These are phyloP conservation scores for Rhabdomys dilectus DNA, from an alignment of 2,113 vertebrate genomes.

Conservation along the genomic window DNA sequence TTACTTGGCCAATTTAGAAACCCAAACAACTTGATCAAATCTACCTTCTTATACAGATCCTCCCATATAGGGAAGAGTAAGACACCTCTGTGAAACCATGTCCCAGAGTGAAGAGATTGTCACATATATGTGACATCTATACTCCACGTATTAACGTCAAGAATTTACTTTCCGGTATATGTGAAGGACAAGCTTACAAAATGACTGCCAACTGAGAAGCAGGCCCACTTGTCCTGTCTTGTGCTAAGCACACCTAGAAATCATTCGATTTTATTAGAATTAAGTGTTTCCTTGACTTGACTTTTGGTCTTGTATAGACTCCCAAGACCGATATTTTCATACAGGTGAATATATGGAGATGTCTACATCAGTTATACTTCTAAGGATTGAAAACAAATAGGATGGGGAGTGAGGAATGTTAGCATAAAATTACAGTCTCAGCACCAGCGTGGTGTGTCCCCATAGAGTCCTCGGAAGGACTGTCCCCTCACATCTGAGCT, in stretches of 20 bases:
- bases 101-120: not conserved
- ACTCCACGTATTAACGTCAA: not conserved
- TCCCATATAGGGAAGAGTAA: not conserved
- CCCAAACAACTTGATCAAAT: not conserved
- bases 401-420: not conserved
- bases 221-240: not conserved
- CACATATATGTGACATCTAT: not conserved
- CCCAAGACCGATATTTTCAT: not conserved
- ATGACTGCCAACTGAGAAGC: not conserved
- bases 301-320: not conserved
- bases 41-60: not conserved
- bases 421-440: not conserved
- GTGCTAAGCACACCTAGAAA: not conserved
- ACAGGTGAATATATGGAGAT: not conserved
- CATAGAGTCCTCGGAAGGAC: not conserved
- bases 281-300: slow-evolving; percentile 20
- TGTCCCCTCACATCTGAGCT: not conserved
- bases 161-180: slow-evolving; percentile 10
- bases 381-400: not conserved
- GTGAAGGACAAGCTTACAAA: not conserved
- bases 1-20: slow-evolving; percentile 16
- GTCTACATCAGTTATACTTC: not conserved
- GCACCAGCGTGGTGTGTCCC: not conserved
- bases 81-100: not conserved
- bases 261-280: not conserved